A percentile compares a stretch with the other conserved stretches of the same genome.
Conservation (phyloP, 2,113 vertebrate species). For the Zapus hudsonius region DNA sequence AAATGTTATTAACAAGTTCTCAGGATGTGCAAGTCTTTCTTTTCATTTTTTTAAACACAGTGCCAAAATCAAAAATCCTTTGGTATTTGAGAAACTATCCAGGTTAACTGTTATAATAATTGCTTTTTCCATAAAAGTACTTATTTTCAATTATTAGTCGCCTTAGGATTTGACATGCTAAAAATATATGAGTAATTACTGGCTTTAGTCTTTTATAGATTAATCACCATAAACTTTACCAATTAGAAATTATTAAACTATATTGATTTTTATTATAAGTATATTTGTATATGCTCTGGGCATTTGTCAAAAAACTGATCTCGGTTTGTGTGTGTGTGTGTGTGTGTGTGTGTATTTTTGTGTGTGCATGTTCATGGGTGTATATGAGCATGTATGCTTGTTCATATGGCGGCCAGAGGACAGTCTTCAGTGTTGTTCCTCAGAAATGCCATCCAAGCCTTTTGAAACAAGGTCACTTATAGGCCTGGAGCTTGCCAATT, state of each 20-base stretch:
- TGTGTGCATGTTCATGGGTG: too few relatives aligned
- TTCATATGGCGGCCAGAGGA: too few relatives aligned
- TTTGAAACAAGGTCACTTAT: too few relatives aligned
- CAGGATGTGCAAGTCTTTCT: background rate
- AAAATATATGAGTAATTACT: background rate
- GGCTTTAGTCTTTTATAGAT: background rate
- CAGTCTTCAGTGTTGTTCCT: too few relatives aligned
- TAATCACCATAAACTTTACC: background rate
- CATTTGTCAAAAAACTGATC: background rate
- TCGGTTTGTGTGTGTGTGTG: background rate
- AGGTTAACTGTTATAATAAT: conserved; percentile 4
- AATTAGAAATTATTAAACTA: background rate
- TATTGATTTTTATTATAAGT: background rate
- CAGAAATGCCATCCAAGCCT: too few relatives aligned
- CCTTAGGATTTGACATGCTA: background rate
- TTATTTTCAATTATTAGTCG: background rate
- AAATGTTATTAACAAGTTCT: conserved; percentile 31
- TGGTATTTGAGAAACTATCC: background rate
- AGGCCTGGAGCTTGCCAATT: too few relatives aligned
- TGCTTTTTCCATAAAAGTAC: background rate
- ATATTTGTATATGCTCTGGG: background rate
- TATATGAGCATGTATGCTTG: too few relatives aligned
- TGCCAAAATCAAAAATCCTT: background rate
- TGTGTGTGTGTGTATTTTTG: too few relatives aligned
- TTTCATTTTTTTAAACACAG: background rate